Evolutionary conservation across 2,888 invertebrate species (phyloP), one percentile per base, ranked within the genome.

Genomic region (Hetaerina titia): DNA sequence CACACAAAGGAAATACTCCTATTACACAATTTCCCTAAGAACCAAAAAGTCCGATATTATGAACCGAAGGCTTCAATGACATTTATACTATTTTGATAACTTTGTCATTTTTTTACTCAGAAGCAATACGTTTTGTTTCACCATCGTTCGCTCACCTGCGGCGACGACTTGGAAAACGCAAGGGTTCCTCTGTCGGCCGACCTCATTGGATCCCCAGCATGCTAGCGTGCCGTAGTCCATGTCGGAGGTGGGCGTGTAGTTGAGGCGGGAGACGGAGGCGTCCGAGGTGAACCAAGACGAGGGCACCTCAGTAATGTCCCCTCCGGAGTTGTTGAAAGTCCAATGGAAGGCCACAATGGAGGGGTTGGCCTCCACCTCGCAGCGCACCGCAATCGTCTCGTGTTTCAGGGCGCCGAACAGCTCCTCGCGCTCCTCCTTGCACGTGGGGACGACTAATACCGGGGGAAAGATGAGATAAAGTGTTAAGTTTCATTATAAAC

Each of bases 311-410:
- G 95, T 95, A 31, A 96, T 95, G 95, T 96, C 96, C 56, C 95
- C 95, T 25, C 96, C 96, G 31, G 96, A 96, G 95, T 95, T 95
- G 97, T 99, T 99, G 97, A 99, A 99, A 96, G 98, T 98, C 99
- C 99, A 99, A 96, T 98, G 98, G 97, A 99, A 99, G 96, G 98
- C 98, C 96, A 98, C 98, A 95, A 98, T 97, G 15, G 98, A 98
- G n/a, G 99, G 99, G 96, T 99, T 98, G 96, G 99, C 98, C 96
- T 99, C 98, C 95, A 99, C 98, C 95, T 98, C 98, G 96, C 99
- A 99, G 96, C 98, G 98, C 95, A 99, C 97, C 95, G 98, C 98
- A 95, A 99, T 98, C n/a, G 98, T 98, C 97, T 99, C 99, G 96
- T 98, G 98, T 97, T 98, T 98, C 96, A 99, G 97, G 94, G 99